These are phyloP conservation scores for Scartelaos histophorus DNA, from an alignment of 2,113 vertebrate genomes.

Conservation along the genomic window DNA sequence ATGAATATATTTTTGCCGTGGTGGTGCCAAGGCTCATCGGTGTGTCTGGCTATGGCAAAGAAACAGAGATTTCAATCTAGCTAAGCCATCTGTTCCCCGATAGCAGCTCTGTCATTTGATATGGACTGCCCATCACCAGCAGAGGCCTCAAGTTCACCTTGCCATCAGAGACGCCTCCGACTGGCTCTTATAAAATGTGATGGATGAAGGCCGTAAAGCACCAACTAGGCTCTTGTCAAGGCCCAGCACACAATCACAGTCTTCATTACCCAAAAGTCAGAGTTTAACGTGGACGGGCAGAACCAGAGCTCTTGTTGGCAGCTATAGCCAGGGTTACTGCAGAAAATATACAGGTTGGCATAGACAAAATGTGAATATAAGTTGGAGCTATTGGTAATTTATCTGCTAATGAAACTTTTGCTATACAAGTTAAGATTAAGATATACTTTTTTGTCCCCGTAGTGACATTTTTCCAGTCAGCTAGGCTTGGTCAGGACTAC, in stretches of 20 bases:
- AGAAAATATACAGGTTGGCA: neutral
- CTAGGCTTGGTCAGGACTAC: too few species aligned
- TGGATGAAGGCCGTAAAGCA: conserved; percentile 61
- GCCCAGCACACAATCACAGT: conserved; percentile 41
- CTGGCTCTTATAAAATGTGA: conserved; percentile 67
- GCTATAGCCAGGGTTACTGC: conserved; percentile 22
- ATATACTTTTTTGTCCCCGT: too few species aligned
- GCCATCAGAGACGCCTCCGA: conserved; percentile 61
- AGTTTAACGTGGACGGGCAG: conserved; percentile 28
- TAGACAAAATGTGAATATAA: neutral
- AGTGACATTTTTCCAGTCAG: too few species aligned
- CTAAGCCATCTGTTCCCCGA: conserved; percentile 68
- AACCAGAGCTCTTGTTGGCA: conserved; percentile 16
- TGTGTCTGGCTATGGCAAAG: conserved; percentile 29
- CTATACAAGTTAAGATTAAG: too few species aligned
- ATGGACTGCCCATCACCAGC: conserved; percentile 63
- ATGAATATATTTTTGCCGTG: conserved; percentile 53
- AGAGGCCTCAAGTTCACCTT: conserved; percentile 71
- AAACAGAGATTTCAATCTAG: conserved; percentile 67
- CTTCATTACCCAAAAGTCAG: conserved; percentile 36
- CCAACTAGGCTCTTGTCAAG: conserved; percentile 54
- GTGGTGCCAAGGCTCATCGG: conserved; percentile 51
- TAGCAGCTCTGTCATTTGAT: conserved; percentile 64
- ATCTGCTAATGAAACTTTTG: too few species aligned
- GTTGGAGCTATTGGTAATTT: neutral